Conservation (phyloP, 2,888 invertebrate genomes). For the Psylliodes chrysocephalus region DNA sequence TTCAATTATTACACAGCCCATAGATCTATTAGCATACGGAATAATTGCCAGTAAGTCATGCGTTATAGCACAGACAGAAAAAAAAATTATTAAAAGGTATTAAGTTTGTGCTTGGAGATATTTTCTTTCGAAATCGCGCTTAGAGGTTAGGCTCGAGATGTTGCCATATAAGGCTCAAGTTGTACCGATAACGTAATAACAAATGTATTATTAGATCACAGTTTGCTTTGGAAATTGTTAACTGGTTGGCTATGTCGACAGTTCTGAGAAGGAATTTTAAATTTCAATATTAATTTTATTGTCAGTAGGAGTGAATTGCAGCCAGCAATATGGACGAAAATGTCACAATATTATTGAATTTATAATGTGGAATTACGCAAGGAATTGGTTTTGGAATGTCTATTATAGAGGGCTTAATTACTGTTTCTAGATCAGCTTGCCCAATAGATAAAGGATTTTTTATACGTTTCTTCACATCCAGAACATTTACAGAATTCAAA, state of each 20-base stretch:
- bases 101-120: constrained; percentile 40
- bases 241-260: constrained; percentile 23
- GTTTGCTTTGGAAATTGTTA: constrained; percentile 32
- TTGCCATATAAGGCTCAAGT: constrained; percentile 43
- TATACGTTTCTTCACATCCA: too few relatives aligned
- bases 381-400: constrained; percentile 16
- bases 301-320: constrained; percentile 30
- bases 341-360: constrained; percentile 32
- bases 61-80: neutral
- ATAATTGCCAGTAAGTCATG: constrained; percentile 9
- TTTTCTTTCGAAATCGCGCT: constrained; percentile 41
- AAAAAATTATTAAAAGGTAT: constrained; percentile 24
- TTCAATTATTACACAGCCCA: constrained; percentile 11
- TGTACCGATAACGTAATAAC: constrained; percentile 39
- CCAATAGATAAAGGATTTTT: too few relatives aligned
- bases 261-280: constrained; percentile 24
- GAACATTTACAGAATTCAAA: too few relatives aligned
- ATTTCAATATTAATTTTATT: constrained; percentile 30
- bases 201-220: constrained; percentile 46
- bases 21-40: constrained; percentile 29
- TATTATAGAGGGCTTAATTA: neutral
- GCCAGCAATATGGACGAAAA: constrained; percentile 11
- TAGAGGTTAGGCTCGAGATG: constrained; percentile 42
- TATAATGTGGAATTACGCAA: constrained; percentile 28
- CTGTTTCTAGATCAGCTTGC: constrained; percentile 2